Conservation (phyloP, 2,797 vertebrate species). For the Thalassophryne amazonica region DNA sequence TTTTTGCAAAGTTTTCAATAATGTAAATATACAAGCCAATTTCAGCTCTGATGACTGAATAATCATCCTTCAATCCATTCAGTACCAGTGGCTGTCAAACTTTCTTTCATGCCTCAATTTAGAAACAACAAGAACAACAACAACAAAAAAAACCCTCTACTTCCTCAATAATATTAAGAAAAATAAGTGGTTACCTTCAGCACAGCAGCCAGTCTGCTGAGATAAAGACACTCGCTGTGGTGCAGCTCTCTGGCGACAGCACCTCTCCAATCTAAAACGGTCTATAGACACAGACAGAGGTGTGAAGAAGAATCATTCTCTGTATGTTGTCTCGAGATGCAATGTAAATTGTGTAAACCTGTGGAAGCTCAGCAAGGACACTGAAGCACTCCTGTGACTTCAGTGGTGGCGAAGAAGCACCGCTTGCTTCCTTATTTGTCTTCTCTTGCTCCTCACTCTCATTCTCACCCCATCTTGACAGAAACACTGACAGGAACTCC, state of each 20-base stretch:
- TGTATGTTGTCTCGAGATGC: neutral
- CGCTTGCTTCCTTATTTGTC: neutral
- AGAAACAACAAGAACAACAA: no score
- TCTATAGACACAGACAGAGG: slow-evolving; percentile 28
- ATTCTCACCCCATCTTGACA: slow-evolving; percentile 56
- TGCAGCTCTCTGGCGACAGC: slow-evolving; percentile 71
- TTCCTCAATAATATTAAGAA: neutral
- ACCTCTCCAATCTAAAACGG: slow-evolving; percentile 57
- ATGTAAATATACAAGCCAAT: no score
- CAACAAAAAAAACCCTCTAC: no score
- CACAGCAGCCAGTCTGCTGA: slow-evolving; percentile 68
- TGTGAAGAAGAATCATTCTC: neutral
- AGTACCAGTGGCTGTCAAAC: no score
- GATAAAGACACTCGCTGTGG: slow-evolving; percentile 75
- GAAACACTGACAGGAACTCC: slow-evolving; percentile 78
- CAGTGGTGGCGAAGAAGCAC: neutral
- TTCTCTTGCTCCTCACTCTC: neutral
- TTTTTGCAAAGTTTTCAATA: no score
- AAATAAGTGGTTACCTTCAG: slow-evolving; percentile 39
- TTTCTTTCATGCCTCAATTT: no score
- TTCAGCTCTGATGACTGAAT: no score
- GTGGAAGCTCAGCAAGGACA: neutral
- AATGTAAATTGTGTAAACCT: slow-evolving; percentile 48
- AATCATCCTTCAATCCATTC: no score
- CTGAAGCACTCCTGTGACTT: slow-evolving; percentile 3